These are phyloP conservation scores for Pocillopora meandrina DNA, from an alignment of 92 coral and sea anemone genomes.

Conservation along the genomic window DNA sequence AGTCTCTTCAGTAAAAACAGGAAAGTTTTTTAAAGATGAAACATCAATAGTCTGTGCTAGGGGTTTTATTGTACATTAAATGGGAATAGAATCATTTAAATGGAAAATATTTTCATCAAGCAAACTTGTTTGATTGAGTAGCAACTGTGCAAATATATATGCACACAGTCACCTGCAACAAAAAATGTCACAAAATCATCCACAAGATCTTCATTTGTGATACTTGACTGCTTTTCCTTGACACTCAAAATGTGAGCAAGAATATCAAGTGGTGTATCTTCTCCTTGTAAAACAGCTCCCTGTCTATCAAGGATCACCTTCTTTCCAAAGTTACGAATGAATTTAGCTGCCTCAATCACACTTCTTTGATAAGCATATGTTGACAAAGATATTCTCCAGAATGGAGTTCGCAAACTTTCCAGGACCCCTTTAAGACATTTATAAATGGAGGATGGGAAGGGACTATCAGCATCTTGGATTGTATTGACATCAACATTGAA, in stretches of 20 bases:
- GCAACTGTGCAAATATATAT: too few species aligned
- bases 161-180: conserved; percentile 45
- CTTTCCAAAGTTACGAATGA: conserved; percentile 66
- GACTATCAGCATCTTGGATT: conserved; percentile 54
- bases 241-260: conserved; percentile 65
- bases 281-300: conserved; percentile 47
- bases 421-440: conserved; percentile 55
- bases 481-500: conserved; percentile 67
- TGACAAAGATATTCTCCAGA: conserved; percentile 63
- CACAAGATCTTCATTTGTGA: conserved; percentile 57
- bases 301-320: conserved; percentile 57
- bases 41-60: too few species aligned
- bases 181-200: conserved; percentile 80
- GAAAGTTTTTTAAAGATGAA: too few species aligned
- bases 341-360: conserved; percentile 43
- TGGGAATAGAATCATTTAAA: neutral
- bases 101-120: neutral
- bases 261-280: conserved; percentile 52
- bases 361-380: conserved; percentile 46
- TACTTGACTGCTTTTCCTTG: conserved; percentile 47
- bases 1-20: too few species aligned
- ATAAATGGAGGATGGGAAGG: conserved; percentile 68
- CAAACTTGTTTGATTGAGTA: too few species aligned
- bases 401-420: conserved; percentile 44
- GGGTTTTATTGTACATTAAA: too few species aligned